Percentiles rank a stretch among this genome's conserved stretches.
Evolutionary conservation across 1,140 invertebrate species (phyloP).

Genomic region (Aplysia californica): DNA sequence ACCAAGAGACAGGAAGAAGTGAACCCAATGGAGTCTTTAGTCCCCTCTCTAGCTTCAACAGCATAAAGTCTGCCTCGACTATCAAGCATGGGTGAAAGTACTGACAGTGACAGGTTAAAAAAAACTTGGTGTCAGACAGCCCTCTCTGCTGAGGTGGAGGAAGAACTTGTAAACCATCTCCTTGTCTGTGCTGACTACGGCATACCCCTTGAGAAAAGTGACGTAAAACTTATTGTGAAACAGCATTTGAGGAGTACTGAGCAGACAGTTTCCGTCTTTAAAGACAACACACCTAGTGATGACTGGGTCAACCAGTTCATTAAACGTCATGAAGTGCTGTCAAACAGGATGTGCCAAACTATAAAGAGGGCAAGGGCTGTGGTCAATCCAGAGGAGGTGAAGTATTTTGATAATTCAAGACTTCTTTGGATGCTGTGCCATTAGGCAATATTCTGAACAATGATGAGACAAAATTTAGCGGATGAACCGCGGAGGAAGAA

Average conservation of each 20-base stretch:
- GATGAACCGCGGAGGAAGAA: conserved; percentile 65
- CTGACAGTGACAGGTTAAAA: too few species aligned
- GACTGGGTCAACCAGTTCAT: conserved; percentile 4
- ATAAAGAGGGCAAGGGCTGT: conserved; percentile 5
- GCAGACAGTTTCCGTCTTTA: neutral
- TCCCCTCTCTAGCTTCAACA: too few species aligned
- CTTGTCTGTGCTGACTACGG: neutral
- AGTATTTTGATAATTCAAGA: neutral
- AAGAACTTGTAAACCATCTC: conserved; percentile 34
- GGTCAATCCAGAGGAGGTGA: neutral
- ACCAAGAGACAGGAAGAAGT: too few species aligned
- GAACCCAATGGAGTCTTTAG: too few species aligned
- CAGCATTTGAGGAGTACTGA: neutral
- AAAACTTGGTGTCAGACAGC: neutral
- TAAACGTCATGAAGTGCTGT: conserved; percentile 1
- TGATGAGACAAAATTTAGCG: conserved; percentile 66
- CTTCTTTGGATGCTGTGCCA: neutral
- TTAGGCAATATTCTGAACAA: conserved; percentile 38
- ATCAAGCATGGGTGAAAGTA: too few species aligned
- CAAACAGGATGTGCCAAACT: conserved; percentile 11
- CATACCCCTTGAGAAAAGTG: neutral
- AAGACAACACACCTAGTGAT: conserved; percentile 1
- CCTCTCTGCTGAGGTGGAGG: conserved; percentile 39
- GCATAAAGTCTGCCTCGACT: too few species aligned
- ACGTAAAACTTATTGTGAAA: neutral